Conservation (phyloP, 2,797 vertebrate genomes). For the Rhinatrema bivittatum region DNA sequence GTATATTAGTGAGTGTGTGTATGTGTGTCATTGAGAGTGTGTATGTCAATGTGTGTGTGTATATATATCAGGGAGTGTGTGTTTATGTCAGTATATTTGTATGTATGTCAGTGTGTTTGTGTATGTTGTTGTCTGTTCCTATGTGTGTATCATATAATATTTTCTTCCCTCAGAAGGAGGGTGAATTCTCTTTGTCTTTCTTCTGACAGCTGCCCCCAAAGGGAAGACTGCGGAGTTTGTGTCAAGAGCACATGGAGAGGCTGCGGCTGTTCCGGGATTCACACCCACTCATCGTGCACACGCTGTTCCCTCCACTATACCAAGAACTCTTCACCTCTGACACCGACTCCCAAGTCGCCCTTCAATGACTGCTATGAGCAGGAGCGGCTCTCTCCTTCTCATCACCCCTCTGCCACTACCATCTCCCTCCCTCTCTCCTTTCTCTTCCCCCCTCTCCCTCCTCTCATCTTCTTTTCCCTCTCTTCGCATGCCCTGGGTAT, state of each 20-base stretch:
- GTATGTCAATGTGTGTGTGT: too few relatives aligned
- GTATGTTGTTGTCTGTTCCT: too few relatives aligned
- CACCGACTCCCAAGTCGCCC: conserved; percentile 40
- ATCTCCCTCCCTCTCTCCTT: background rate
- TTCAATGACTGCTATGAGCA: conserved; percentile 16
- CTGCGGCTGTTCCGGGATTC: conserved; percentile 45
- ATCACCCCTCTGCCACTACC: background rate
- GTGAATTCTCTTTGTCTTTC: background rate
- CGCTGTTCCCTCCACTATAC: conserved; percentile 76
- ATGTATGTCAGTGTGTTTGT: too few relatives aligned
- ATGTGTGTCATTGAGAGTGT: too few relatives aligned
- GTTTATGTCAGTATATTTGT: too few relatives aligned
- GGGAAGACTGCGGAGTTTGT: conserved; percentile 44
- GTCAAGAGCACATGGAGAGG: conserved; percentile 54
- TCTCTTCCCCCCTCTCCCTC: background rate
- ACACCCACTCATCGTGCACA: conserved; percentile 41
- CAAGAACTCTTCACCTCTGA: conserved; percentile 82
- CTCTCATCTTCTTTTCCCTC: background rate
- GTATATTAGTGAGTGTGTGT: too few relatives aligned
- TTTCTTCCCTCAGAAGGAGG: too few relatives aligned
- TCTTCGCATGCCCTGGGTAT: background rate
- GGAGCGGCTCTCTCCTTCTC: background rate
- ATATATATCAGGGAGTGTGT: too few relatives aligned
- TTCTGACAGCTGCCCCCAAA: conserved; percentile 41
- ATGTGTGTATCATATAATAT: too few relatives aligned